phyloP scores from a whole-genome alignment of 2,797 vertebrate genomes.

The Chrysocyon brachyurus region DNA sequence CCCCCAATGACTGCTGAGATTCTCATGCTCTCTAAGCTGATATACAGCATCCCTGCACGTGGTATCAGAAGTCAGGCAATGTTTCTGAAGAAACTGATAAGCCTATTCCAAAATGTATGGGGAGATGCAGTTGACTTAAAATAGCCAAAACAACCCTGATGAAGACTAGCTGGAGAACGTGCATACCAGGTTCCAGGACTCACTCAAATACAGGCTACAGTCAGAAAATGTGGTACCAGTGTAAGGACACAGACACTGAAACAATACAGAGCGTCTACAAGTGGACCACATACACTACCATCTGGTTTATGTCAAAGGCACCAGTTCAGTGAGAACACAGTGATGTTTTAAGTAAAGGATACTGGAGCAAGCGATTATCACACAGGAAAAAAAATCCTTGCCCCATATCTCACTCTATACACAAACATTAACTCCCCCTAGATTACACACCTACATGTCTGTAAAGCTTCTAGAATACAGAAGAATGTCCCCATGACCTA shows the following conservation, averaged over 20 bases:
- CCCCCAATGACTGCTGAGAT: background rate
- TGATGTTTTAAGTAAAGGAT: background rate
- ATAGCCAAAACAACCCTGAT: background rate
- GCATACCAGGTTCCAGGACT: background rate
- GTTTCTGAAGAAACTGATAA: background rate
- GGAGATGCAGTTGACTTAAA: background rate
- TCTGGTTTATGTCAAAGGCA: background rate
- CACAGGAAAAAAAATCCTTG: background rate
- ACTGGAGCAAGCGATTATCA: background rate
- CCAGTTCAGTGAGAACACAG: background rate
- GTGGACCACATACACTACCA: background rate
- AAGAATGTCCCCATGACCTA: background rate
- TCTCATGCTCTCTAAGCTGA: background rate
- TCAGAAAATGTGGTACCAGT: background rate
- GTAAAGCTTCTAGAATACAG: background rate
- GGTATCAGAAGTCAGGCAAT: background rate
- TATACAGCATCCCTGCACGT: background rate
- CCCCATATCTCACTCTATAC: background rate
- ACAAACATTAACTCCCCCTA: background rate
- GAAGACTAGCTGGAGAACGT: background rate
- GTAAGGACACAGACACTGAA: background rate
- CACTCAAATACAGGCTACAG: background rate
- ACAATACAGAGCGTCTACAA: background rate
- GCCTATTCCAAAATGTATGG: background rate
- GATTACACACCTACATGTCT: background rate